A percentile compares a stretch with the other conserved stretches of the same genome.
Conservation (phyloP, 2,888 invertebrate genomes). For the Drosophila rellima region DNA sequence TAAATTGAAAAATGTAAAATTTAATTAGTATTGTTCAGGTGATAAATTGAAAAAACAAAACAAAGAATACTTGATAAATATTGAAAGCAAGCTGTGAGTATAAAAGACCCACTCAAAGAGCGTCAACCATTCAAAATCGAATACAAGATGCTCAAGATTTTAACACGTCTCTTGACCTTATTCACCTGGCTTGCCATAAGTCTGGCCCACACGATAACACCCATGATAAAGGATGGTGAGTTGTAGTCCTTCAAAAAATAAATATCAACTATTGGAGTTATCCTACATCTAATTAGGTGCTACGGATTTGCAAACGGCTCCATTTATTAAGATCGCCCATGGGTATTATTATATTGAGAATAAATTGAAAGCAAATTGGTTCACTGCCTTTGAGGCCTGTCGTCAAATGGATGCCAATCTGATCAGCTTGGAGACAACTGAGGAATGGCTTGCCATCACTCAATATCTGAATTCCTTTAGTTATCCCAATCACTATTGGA, state of each 20-base stretch:
- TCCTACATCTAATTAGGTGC: neutral
- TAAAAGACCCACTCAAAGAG: neutral
- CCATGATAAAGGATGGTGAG: slow-evolving; percentile 8
- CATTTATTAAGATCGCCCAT: slow-evolving; percentile 1
- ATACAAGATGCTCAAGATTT: neutral
- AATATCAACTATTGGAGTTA: neutral
- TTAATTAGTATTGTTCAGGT: slow-evolving; percentile 4
- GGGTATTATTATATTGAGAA: slow-evolving; percentile 12
- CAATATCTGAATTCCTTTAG: neutral
- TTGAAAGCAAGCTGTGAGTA: neutral
- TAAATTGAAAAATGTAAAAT: slow-evolving; percentile 2
- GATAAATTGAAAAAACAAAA: neutral
- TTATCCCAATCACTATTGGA: slow-evolving; percentile 1
- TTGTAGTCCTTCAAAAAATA: neutral
- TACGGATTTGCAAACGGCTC: neutral
- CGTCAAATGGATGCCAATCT: slow-evolving; percentile 14
- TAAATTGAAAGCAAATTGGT: slow-evolving; percentile 2
- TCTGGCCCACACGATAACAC: slow-evolving; percentile 1
- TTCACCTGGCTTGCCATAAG: slow-evolving; percentile 8
- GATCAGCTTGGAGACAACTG: slow-evolving; percentile 9
- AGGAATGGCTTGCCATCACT: slow-evolving; percentile 6
- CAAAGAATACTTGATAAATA: neutral
- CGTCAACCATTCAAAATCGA: neutral
- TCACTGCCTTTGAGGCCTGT: slow-evolving; percentile 1
- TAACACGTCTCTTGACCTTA: neutral